Evolutionary conservation across 2,888 invertebrate species (phyloP).

Genomic region (Entomobrya multifasciata): DNA sequence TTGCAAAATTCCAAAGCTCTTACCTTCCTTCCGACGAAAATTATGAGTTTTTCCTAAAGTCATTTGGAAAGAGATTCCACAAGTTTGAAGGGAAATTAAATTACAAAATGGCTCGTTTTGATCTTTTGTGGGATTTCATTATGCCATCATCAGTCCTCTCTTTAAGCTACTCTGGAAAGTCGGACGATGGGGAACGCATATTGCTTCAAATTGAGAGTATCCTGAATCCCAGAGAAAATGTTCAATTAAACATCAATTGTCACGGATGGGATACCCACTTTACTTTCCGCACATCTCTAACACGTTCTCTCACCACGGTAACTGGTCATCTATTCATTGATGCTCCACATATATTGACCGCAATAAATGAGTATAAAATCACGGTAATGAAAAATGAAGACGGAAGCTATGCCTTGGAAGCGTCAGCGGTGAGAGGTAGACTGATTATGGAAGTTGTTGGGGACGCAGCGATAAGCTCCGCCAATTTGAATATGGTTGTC

Average conservation of each 20-base stretch:
- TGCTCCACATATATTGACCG: conserved; percentile 61
- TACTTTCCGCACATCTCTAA: conserved; percentile 51
- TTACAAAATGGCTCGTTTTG: conserved; percentile 50
- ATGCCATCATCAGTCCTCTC: conserved; percentile 58
- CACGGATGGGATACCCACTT: conserved; percentile 64
- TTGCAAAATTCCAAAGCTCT: conserved; percentile 65
- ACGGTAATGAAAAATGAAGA: conserved; percentile 55
- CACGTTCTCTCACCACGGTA: neutral
- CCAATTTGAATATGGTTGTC: conserved; percentile 36
- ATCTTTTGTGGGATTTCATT: conserved; percentile 61
- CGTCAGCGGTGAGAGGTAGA: conserved; percentile 52
- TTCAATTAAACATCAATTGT: conserved; percentile 51
- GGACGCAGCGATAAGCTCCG: conserved; percentile 42
- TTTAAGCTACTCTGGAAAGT: conserved; percentile 39
- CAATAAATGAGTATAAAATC: conserved; percentile 67
- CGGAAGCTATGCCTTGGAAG: conserved; percentile 57
- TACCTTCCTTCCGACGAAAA: conserved; percentile 56
- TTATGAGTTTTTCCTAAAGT: conserved; percentile 61
- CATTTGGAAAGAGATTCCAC: conserved; percentile 35
- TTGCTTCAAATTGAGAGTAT: conserved; percentile 59
- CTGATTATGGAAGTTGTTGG: conserved; percentile 66
- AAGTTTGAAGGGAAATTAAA: conserved; percentile 72
- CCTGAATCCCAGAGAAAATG: conserved; percentile 29
- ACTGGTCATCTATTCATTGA: conserved; percentile 63
- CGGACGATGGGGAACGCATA: conserved; percentile 55